Evolutionary conservation across 2,113 vertebrate species (phyloP).

Genomic region (Osmerus mordax): DNA sequence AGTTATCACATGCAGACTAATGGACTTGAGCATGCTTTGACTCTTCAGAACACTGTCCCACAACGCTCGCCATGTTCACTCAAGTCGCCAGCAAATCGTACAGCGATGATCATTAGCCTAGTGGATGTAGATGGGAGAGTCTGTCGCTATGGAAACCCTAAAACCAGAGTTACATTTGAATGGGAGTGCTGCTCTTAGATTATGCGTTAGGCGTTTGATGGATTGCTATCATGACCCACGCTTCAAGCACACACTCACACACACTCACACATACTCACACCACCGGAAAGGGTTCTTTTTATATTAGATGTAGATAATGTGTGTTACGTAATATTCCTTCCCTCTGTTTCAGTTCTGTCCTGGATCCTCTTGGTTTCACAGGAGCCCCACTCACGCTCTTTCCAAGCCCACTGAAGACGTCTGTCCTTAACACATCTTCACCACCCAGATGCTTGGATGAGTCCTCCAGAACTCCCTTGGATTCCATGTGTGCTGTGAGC

Average conservation of each 20-base stretch:
- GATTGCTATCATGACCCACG: too few species aligned
- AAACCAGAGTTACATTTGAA: too few species aligned
- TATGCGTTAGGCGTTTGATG: too few species aligned
- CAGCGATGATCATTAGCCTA: too few species aligned
- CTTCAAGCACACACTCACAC: too few species aligned
- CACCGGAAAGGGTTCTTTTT: too few species aligned
- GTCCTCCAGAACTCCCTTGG: constrained; percentile 1
- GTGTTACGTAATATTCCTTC: not conserved
- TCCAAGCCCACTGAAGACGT: not conserved
- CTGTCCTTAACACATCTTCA: not conserved
- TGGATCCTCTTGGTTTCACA: not conserved
- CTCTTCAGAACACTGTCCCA: constrained; percentile 13
- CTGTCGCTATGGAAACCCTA: too few species aligned
- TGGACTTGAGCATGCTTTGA: constrained; percentile 10
- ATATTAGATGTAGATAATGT: not conserved
- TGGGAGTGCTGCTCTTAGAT: too few species aligned
- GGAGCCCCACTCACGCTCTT: not conserved
- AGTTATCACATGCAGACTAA: constrained; percentile 41
- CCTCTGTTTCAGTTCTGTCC: not conserved
- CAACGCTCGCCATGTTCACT: constrained; percentile 6
- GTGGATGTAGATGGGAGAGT: too few species aligned
- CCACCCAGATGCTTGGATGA: not conserved
- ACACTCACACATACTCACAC: too few species aligned
- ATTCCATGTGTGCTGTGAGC: constrained; percentile 27
- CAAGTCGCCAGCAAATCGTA: too few species aligned